A percentile compares a stretch with the other conserved stretches of the same genome.
Conservation (phyloP, 2,113 vertebrate genomes). For the Etheostoma cragini region DNA sequence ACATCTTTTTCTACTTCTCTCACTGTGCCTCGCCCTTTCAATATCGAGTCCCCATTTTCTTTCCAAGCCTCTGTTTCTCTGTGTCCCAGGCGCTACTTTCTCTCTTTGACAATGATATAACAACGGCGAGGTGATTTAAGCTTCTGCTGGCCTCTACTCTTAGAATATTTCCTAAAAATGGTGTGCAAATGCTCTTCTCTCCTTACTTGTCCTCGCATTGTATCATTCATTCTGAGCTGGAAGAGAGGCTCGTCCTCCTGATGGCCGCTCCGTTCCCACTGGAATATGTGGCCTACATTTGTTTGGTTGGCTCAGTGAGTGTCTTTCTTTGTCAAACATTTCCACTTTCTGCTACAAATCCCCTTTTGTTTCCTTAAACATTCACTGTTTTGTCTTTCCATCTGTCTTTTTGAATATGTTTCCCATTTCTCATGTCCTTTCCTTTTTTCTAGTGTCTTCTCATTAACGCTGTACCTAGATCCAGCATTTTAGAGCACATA, state of each 20-base stretch:
- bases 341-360: constrained; percentile 24
- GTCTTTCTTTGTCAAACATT: constrained; percentile 40
- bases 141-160: constrained; percentile 34
- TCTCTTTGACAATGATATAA: constrained; percentile 42
- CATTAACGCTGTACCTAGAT: background rate
- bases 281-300: constrained; percentile 82
- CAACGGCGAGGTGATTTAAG: constrained; percentile 68
- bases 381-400: background rate
- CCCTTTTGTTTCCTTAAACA: constrained; percentile 11
- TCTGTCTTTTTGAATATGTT: background rate
- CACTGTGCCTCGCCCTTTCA: constrained; percentile 17
- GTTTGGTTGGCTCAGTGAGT: constrained; percentile 54
- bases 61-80: constrained; percentile 24
- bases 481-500: constrained; percentile 16
- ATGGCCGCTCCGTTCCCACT: constrained; percentile 66
- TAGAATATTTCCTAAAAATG: constrained; percentile 42
- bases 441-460: background rate
- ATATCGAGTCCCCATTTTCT: constrained; percentile 17
- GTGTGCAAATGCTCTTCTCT: constrained; percentile 18
- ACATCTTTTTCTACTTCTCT: constrained; percentile 1
- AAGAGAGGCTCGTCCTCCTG: constrained; percentile 64
- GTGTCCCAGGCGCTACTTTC: constrained; percentile 1
- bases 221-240: constrained; percentile 65
- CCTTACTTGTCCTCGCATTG: constrained; percentile 60
- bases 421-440: too few species aligned